Evolutionary conservation across 2,113 vertebrate species (phyloP).

Genomic region (Etheostoma cragini): DNA sequence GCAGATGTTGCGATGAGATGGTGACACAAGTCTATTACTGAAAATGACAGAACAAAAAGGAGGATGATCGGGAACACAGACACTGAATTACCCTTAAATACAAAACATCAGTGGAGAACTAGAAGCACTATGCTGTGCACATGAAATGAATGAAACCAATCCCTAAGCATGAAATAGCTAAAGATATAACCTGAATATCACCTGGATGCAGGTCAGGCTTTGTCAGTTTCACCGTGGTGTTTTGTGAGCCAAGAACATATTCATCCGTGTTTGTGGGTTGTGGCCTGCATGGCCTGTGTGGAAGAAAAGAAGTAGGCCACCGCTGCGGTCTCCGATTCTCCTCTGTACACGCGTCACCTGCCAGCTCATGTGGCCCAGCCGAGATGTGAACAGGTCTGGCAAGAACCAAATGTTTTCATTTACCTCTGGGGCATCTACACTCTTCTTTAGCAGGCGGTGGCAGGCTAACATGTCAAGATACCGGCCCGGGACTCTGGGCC

Average conservation of each 20-base stretch:
- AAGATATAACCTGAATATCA: constrained; percentile 51
- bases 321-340: constrained; percentile 69
- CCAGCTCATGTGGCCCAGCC: constrained; percentile 77
- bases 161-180: not conserved
- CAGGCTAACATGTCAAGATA: constrained; percentile 78
- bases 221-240: constrained; percentile 50
- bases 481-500: constrained; percentile 66
- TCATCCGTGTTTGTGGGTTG: constrained; percentile 74
- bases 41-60: constrained; percentile 88
- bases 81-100: constrained; percentile 72
- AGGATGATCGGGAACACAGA: constrained; percentile 86
- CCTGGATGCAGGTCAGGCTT: constrained; percentile 74
- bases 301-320: constrained; percentile 81
- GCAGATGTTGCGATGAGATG: constrained; percentile 96
- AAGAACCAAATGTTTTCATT: constrained; percentile 83
- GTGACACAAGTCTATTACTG: constrained; percentile 90
- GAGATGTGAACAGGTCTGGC: constrained; percentile 82
- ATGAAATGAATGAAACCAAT: constrained; percentile 28
- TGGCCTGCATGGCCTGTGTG: constrained; percentile 57
- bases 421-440: constrained; percentile 80
- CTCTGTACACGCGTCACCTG: constrained; percentile 79
- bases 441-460: constrained; percentile 73
- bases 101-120: not conserved
- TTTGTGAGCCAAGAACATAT: constrained; percentile 63
- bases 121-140: not conserved